Conservation (phyloP, 2,113 vertebrate genomes). For the Rhodinocichla rosea region DNA sequence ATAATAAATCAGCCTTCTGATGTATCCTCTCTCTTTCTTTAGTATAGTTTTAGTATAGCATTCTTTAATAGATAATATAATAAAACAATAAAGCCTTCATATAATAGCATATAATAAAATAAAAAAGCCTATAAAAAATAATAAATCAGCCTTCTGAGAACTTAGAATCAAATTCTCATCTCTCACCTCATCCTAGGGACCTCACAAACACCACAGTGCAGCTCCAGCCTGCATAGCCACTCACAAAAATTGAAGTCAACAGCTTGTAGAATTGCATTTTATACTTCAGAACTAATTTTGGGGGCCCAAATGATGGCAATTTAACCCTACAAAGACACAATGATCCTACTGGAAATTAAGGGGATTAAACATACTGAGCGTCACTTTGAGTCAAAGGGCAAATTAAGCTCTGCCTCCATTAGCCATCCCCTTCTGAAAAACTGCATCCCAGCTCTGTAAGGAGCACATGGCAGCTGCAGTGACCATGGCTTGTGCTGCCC, state of each 20-base stretch:
- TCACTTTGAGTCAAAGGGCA: neutral
- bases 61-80: too few relatives aligned
- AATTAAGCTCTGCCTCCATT: neutral
- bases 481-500: fast-evolving
- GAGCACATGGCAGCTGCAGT: fast-evolving
- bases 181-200: too few relatives aligned
- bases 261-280: neutral
- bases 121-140: too few relatives aligned
- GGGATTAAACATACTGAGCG: neutral
- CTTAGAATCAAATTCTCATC: too few relatives aligned
- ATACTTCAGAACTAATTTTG: neutral
- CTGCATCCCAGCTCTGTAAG: fast-evolving
- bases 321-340: neutral
- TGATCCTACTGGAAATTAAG: neutral
- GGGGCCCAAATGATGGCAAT: fast-evolving
- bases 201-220: neutral
- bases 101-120: too few relatives aligned
- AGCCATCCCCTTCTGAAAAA: neutral
- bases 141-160: too few relatives aligned
- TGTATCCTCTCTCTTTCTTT: too few relatives aligned
- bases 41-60: too few relatives aligned
- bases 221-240: neutral
- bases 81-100: too few relatives aligned
- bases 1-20: too few relatives aligned
- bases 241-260: neutral